Evolutionary conservation across 2,888 invertebrate species (phyloP).

Genomic region (Ischnus inquisitorius): DNA sequence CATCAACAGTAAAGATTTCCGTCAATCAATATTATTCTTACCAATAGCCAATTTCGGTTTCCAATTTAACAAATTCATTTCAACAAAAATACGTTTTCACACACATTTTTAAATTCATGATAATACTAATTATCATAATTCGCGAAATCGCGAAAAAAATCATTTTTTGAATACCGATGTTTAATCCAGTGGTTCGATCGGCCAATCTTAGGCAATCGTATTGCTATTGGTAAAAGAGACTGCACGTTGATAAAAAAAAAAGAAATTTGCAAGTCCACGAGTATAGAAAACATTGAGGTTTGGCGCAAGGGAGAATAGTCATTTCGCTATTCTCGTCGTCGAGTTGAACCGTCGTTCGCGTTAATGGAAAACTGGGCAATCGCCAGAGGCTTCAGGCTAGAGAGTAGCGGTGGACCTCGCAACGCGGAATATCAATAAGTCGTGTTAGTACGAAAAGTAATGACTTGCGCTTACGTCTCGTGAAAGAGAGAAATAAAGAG

Average conservation of each 20-base stretch:
- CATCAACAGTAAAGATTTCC: not conserved
- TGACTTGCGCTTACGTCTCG: not conserved
- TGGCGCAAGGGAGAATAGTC: constrained; percentile 2
- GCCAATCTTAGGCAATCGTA: not conserved
- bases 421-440: constrained; percentile 42
- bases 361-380: constrained; percentile 53
- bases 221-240: not conserved
- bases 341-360: constrained; percentile 15
- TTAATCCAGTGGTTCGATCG: not conserved
- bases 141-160: not conserved
- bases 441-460: constrained; percentile 1
- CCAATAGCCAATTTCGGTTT: no score
- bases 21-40: not conserved
- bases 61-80: no score
- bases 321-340: constrained; percentile 44
- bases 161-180: not conserved
- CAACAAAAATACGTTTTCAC: no score
- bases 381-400: constrained; percentile 33
- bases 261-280: not conserved
- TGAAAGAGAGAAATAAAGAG: not conserved
- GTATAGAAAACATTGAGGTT: not conserved
- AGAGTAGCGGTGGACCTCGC: constrained; percentile 4
- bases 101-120: no score
- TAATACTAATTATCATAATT: no score
- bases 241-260: not conserved